Conservation (phyloP, 2,888 invertebrate genomes). For the Xestia ashworthii region DNA sequence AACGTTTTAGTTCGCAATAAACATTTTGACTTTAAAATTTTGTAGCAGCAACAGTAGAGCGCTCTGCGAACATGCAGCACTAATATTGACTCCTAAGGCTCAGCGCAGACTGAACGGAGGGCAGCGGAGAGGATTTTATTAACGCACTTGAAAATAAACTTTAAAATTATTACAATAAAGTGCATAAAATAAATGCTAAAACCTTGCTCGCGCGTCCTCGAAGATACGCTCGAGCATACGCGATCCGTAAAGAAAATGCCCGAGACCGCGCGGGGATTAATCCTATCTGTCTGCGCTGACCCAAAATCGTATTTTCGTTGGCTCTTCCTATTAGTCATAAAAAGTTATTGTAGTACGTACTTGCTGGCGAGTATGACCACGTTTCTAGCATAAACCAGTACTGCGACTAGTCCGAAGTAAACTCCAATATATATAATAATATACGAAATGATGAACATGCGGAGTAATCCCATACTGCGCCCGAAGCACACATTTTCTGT, state of each 20-base stretch:
- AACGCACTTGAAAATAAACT: no score
- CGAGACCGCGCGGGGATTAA: no score
- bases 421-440: slow-evolving; percentile 78
- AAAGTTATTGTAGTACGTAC: slow-evolving; percentile 68
- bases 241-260: no score
- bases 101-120: no score
- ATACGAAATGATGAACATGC: slow-evolving; percentile 79
- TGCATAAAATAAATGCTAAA: no score
- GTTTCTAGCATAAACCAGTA: slow-evolving; percentile 81
- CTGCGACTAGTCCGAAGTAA: slow-evolving; percentile 82
- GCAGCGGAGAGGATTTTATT: no score
- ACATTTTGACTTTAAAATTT: background rate
- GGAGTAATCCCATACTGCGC: slow-evolving; percentile 79
- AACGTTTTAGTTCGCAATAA: no score
- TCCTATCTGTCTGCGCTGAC: no score
- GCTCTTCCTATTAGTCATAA: background rate
- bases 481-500: slow-evolving; percentile 51
- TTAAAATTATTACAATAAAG: no score
- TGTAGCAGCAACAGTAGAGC: background rate
- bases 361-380: slow-evolving; percentile 71
- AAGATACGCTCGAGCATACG: no score
- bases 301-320: background rate
- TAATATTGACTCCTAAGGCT: background rate
- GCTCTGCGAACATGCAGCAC: background rate
- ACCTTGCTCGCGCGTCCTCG: no score